Base-by-base conservation (phyloP, 2,113 vertebrate species). In the Microtus montanus region DNA sequence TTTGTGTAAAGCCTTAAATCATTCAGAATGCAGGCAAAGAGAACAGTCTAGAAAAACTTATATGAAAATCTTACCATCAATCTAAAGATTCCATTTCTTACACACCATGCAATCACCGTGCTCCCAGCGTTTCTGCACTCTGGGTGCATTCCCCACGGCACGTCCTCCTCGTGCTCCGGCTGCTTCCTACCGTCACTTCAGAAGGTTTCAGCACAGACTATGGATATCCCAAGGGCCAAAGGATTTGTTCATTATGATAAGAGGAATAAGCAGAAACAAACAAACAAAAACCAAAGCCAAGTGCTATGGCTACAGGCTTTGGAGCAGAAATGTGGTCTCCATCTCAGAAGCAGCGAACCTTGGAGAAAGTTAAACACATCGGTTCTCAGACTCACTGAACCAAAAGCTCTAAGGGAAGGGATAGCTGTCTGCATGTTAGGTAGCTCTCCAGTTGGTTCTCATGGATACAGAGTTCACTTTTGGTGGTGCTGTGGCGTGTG, bases 1-100 rank as follows among this genome's bases (percentile, higher is more conserved):
- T 70, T 75, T 93, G 38, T 83, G 5, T 77, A 80, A 63, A 61
- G 75, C n/a, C 89, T 93, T n/a, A 95, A 88, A 33, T 93, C 41
- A 73, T 61, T 35, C 91, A 13, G 54, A 91, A 92, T 94, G 84
- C 73, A 49, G 10, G 6, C 35, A 52, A 92, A 33, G 71, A 92
- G 77, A 90, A 47, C 73, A 95, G 85, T 54, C 68, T 88, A 83
- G 71, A 63, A 80, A 74, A 84, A n/a, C 24, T 3, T 64, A 15
- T 6, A 83, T 58, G 22, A 63, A 83, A 63, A 83, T 61, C 54
- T 38, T 63, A 38, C 11, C 14, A 38, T 58, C 52, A 58, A n/a
- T 58, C 58, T 58, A 58, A 58, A 22, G 11, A 70, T 10, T 66
- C 64, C 24, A 12, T 30, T 66, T 63, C 61, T 63, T 63, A 41